Evolutionary conservation across 2,888 invertebrate genomes (phyloP), one percentile per base, ranked within the genome.

Genomic region (Phaonia tiefii): DNA sequence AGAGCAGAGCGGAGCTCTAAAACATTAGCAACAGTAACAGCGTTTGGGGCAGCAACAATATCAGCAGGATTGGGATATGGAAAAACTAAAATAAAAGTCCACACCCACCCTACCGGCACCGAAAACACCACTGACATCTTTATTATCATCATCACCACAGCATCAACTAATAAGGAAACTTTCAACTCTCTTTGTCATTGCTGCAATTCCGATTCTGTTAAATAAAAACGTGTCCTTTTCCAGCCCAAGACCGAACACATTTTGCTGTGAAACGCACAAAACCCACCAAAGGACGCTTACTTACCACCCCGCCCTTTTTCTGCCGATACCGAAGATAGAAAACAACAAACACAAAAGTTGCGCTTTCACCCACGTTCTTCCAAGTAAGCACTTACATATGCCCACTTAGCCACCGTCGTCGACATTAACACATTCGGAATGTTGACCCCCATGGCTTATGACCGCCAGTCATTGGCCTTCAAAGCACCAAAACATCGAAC

Each of bases 401-500:
- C 54, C 2, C 56, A 70, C 42, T 56, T n/a, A 49, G 20, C 49
- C 20, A 17, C 3, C 49, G 20, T 17, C 49, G 7, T 7, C 49
- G n/a, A n/a, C n/a, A n/a, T n/a, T 31, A 8, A 5, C 31, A 5
- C 67, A 8, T 37, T 20, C 26, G 20, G 37, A 5, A 11, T 26
- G 39, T 49, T 71, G 63, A 44, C 37, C 20, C 31, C 25, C 58
- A 69, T n/a, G 13, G 51, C 26, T 70, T 49, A 5, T 66, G 39
- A 8, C 44, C 17, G 42, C 37, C 46, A 31, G 31, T 5, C 31
- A 31, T 31, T 31, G 31, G 31, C 31, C 31, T 5, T 8, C 31
- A 84, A 84, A 82, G 82, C 84, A 76, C 75, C 84, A 83, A 83
- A 83, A 85, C 84, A 85, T 84, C 85, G 85, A 85, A 84, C 84